phyloP scores from a whole-genome alignment of 2,888 invertebrate species.

The Cremastinae sp. region DNA sequence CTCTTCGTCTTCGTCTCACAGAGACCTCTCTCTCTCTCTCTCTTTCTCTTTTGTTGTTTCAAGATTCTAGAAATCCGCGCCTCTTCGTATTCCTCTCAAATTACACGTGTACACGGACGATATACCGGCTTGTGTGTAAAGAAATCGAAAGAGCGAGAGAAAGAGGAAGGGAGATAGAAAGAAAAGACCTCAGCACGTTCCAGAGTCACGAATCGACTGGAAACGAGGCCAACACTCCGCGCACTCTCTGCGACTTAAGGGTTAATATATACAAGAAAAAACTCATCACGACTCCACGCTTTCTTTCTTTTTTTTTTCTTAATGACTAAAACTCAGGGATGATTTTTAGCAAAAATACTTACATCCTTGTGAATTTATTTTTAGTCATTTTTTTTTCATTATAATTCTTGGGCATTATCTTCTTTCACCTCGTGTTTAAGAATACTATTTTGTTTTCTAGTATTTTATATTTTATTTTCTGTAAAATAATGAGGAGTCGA shows the following conservation, averaged over 20 bases:
- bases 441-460: too few species aligned
- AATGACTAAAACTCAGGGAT: too few species aligned
- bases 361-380: too few species aligned
- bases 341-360: too few species aligned
- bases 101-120: too few species aligned
- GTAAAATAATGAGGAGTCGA: too few species aligned
- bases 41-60: conserved; percentile 19
- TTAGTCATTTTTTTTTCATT: too few species aligned
- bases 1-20: conserved; percentile 14
- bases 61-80: not conserved
- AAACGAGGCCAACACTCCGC: conserved; percentile 49
- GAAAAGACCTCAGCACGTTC: conserved; percentile 31
- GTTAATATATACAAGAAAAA: conserved; percentile 37
- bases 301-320: not conserved
- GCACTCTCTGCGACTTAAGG: not conserved
- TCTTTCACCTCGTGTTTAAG: too few species aligned
- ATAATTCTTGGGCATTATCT: too few species aligned
- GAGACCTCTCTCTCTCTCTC: conserved; percentile 17
- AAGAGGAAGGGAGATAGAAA: conserved; percentile 3
- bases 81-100: not conserved
- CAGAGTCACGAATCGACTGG: conserved; percentile 48
- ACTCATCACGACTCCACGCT: conserved; percentile 34
- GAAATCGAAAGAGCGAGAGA: conserved; percentile 16
- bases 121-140: too few species aligned
- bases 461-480: too few species aligned